Percentiles rank a stretch among this genome's conserved stretches.
Evolutionary conservation across 1,140 invertebrate genomes (phyloP).

Genomic region (Pteromalus puparum): DNA sequence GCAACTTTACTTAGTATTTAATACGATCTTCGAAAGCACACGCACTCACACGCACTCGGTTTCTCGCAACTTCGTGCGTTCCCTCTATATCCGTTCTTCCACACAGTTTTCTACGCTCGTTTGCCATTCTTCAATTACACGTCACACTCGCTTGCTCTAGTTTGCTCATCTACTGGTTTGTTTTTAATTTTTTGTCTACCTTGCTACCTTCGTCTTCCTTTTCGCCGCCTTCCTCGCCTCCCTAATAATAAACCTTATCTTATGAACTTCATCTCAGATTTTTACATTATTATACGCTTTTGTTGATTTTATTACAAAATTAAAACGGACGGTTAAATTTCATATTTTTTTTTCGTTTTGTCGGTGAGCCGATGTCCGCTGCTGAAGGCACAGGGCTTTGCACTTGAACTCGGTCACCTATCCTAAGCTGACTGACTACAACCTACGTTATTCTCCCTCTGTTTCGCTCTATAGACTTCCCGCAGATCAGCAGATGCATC

Average conservation of each 20-base stretch:
- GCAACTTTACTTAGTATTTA: slow-evolving; percentile 17
- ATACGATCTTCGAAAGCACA: slow-evolving; percentile 31
- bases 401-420: slow-evolving; percentile 76
- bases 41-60: slow-evolving; percentile 44
- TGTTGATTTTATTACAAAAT: slow-evolving; percentile 72
- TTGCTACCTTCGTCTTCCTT: slow-evolving; percentile 6
- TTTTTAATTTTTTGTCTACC: slow-evolving; percentile 7
- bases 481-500: slow-evolving; percentile 48
- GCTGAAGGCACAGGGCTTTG: slow-evolving; percentile 76
- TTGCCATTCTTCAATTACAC: slow-evolving; percentile 14
- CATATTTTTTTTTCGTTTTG: slow-evolving; percentile 64
- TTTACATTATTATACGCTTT: slow-evolving; percentile 65
- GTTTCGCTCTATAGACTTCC: slow-evolving; percentile 5
- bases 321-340: slow-evolving; percentile 76
- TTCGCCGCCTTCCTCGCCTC: slow-evolving; percentile 6
- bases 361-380: slow-evolving; percentile 75
- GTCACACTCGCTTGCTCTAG: slow-evolving; percentile 40
- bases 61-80: slow-evolving; percentile 6
- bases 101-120: background rate
- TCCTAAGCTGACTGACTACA: slow-evolving; percentile 70
- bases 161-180: slow-evolving; percentile 31
- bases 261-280: slow-evolving; percentile 60
- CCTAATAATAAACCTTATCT: slow-evolving; percentile 55
- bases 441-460: slow-evolving; percentile 55
- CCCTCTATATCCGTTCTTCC: slow-evolving; percentile 8